Evolutionary conservation across 2,797 vertebrate genomes (phyloP), one percentile per base, ranked within the genome.

Genomic region (Lepilemur ruficaudatus): DNA sequence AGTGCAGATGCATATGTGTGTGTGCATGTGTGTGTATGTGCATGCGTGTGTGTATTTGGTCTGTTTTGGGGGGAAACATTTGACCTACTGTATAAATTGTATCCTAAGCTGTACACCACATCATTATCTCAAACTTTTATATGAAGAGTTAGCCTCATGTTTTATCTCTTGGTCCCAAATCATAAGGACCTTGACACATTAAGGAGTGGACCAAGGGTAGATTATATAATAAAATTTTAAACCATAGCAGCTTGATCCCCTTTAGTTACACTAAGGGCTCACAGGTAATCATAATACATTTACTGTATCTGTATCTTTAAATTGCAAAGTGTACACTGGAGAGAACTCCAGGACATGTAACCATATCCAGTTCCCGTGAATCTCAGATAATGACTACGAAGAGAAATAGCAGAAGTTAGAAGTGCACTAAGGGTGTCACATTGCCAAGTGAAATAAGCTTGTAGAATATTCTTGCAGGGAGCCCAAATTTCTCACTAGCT

Each of bases 241-340:
- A 97, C 38, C 35, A 69, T 7, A 7, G 70, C 79, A 73, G 20
- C 65, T 48, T 79, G 87, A 92, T 96, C 92, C 76, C 59, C 80
- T 97, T 95, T 93, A 0, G 17, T 52, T 69, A 92, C 65, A 96
- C 90, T 97, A 10, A 97, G 93, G 92, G 94, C 89, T 97, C 90
- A 79, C 89, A 20, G 5, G 94, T 97, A 97, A 98, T 97, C 91
- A 91, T 96, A 91, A 94, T 78, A 80, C 97, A 96, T 86, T 96
- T 82, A 78, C 72, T 67, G 0, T 97, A 82, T 97, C 94, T 94
- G 73, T 96, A 88, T 92, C 96, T 98, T 98, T 97, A 97, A 97
- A 95, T 63, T 98, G 96, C 97, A 88, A 98, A 95, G 97, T 94
- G 96, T 6, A 73, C 6, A 41, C 76, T 41, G 30, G 94, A 95